These are phyloP conservation scores for Colius striatus DNA, from an alignment of 2,113 vertebrate species.

Conservation along the genomic window DNA sequence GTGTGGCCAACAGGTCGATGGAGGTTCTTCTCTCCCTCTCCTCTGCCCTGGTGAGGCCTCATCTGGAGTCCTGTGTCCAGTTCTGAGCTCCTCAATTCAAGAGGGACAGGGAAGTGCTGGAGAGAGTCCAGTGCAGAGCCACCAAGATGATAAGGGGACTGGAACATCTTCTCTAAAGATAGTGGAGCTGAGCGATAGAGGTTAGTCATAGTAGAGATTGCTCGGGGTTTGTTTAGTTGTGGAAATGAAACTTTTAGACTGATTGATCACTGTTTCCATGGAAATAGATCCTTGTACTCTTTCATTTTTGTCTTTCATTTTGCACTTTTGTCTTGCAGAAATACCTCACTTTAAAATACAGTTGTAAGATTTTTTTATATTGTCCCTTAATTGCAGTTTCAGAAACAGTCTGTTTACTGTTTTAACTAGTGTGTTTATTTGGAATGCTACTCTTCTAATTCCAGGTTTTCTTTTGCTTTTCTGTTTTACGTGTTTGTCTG, in stretches of 20 bases:
- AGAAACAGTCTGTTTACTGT: not conserved
- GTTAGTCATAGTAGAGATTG: not conserved
- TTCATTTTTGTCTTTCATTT: not conserved
- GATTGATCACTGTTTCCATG: not conserved
- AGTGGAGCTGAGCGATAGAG: not conserved
- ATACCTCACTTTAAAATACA: not conserved
- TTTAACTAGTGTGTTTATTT: not conserved
- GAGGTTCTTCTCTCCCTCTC: too few relatives aligned
- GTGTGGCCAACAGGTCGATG: too few relatives aligned
- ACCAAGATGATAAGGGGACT: too few relatives aligned
- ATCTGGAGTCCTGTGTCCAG: too few relatives aligned
- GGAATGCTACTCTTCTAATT: not conserved
- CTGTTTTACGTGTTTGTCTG: not conserved
- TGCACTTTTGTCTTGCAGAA: not conserved
- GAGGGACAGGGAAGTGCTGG: too few relatives aligned
- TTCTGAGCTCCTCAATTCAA: too few relatives aligned
- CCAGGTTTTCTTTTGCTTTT: not conserved
- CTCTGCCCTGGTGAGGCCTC: too few relatives aligned
- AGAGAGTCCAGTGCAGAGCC: too few relatives aligned
- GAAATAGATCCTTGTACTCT: not conserved
- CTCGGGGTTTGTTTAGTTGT: not conserved
- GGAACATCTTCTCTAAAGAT: not conserved
- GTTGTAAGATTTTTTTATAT: fast-evolving
- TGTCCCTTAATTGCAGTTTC: not conserved
- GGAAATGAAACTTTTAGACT: not conserved